A percentile compares a stretch with the other conserved stretches of the same genome.
Conservation (phyloP, 2,797 vertebrate species). For the Heterohyrax brucei region DNA sequence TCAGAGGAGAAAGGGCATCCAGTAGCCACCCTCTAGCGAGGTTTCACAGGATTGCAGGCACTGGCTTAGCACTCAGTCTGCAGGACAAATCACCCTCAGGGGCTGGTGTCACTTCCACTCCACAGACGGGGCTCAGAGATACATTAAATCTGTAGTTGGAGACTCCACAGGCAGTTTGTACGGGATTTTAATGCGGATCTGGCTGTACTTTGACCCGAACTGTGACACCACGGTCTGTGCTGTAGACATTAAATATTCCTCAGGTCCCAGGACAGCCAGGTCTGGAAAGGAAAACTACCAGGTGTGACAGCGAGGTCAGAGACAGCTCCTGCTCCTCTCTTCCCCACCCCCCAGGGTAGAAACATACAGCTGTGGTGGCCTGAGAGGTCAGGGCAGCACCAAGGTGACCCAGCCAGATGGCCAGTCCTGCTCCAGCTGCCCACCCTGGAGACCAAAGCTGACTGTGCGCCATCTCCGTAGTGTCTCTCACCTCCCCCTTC, state of each 20-base stretch:
- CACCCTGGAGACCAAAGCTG: not conserved
- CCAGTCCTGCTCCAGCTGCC: not conserved
- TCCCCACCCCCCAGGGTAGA: not conserved
- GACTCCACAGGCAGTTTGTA: not conserved
- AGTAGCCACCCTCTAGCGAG: not conserved
- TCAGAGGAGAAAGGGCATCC: not conserved
- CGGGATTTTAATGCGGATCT: not conserved
- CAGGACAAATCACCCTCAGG: not conserved
- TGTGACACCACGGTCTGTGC: not conserved
- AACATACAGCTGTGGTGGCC: accelerated
- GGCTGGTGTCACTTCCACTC: not conserved
- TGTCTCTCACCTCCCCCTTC: not conserved
- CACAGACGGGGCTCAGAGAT: not conserved
- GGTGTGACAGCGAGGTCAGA: not conserved
- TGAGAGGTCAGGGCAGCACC: not conserved
- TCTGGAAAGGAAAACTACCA: not conserved
- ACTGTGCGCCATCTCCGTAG: not conserved
- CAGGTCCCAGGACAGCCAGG: not conserved
- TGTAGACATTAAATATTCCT: not conserved
- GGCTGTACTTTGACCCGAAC: not conserved
- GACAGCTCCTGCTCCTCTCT: not conserved
- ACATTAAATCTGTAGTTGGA: not conserved
- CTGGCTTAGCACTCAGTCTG: not conserved
- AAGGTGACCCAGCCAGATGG: accelerated
- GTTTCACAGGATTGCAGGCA: not conserved